Evolutionary conservation across 2,888 invertebrate genomes (phyloP), one percentile per base, ranked within the genome.

Genomic region (Enchytraeus crypticus): DNA sequence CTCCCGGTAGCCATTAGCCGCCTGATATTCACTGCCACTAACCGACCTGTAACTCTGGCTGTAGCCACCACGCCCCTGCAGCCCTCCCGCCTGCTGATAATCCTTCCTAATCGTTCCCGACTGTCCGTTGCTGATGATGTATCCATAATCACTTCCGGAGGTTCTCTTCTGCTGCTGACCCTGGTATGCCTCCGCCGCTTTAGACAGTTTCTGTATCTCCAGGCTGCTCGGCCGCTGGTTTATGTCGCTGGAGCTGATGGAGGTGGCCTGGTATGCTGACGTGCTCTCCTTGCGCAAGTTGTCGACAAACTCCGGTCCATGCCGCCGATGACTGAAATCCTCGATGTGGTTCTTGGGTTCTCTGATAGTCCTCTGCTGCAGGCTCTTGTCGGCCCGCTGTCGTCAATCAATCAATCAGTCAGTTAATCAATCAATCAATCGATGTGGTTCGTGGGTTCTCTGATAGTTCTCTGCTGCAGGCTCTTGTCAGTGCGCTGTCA

Each of bases 301-400:
- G 33, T 58, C 61, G n/a, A 61, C 58, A 58, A 61, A 61, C 27
- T 61, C 61, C n/a, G 61, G 61, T 14, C 61, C 61, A 27, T 61
- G 61, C 27, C 57, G 59, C n/a, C 51, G 33, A 1, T 61, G 51
- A 8, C 46, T 51, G 58, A 53, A 61, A 26, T 61, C 58, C n/a
- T 61, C 61, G 11, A 54, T 26, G 49, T 53, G 49, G 53, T 53
- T 61, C 47, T 58, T 57, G n/a, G 61, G 61, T 5, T 56, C 33
- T 53, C 61, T 34, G 30, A 61, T 21, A 21, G 58, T 45, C 34
- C 51, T 53, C 1, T 51, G 61, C 18, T 54, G 34, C 38, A 34
- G 32, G 18, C 38, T 38, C n/a, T n/a, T n/a, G n/a, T n/a, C n/a
- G n/a, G n/a, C n/a, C n/a, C n/a, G n/a, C n/a, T n/a, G n/a, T n/a